phyloP scores from a whole-genome alignment of 1,140 invertebrate species.

The Drosophila sucinea region DNA sequence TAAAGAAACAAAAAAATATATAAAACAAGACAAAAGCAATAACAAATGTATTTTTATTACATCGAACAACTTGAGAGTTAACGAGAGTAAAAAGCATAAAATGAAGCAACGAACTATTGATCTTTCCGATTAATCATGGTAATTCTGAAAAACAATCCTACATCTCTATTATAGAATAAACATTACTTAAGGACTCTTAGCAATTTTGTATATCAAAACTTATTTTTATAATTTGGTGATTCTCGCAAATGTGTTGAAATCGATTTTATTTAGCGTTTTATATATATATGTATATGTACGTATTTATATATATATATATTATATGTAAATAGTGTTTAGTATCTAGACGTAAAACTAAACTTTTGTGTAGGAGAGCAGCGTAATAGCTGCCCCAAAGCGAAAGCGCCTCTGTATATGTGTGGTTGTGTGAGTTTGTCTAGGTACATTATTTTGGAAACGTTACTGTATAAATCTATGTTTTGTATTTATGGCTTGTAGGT shows the following conservation, averaged over 20 bases:
- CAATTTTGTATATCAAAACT: too few relatives aligned
- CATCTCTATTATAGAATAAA: neutral
- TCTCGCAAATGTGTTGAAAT: constrained; percentile 44
- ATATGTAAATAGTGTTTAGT: constrained; percentile 35
- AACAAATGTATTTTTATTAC: neutral
- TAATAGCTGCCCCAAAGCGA: constrained; percentile 47
- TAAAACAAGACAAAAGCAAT: constrained; percentile 59
- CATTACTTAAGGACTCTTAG: neutral
- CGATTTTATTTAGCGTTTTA: constrained; percentile 62
- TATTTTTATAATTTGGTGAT: neutral
- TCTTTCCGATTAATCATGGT: neutral
- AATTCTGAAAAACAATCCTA: neutral
- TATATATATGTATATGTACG: constrained; percentile 33
- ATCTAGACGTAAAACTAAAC: constrained; percentile 43
- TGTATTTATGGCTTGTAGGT: constrained; percentile 46
- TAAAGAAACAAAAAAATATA: constrained; percentile 81
- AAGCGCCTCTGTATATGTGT: constrained; percentile 38
- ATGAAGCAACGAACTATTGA: neutral
- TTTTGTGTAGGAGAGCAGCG: constrained; percentile 40
- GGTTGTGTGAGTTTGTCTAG: constrained; percentile 41
- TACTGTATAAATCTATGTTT: constrained; percentile 44
- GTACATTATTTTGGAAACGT: constrained; percentile 56
- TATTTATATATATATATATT: constrained; percentile 32
- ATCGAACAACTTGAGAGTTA: neutral
- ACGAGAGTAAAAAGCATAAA: neutral